Base-by-base conservation (phyloP, 2,113 vertebrate genomes). In the Ochotona curzoniae region DNA sequence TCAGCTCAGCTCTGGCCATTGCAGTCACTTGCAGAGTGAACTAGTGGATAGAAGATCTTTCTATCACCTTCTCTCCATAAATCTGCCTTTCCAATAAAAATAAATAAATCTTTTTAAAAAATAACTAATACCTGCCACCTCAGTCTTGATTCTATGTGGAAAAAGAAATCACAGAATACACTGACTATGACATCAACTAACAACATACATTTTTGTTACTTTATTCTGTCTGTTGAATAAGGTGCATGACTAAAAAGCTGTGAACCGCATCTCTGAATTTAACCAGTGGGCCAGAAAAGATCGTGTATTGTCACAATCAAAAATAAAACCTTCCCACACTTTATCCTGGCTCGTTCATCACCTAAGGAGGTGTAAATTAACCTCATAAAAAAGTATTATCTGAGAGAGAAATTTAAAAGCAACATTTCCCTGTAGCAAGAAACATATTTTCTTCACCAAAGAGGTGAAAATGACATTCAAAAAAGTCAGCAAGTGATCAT, bases 381-480 rank as follows among this genome's bases (percentile, higher is more conserved):
- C 23, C 47, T 17, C 9, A 64, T 14, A 17, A 83, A 75, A 89
- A 94, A 85, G 79, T 64, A 23, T 84, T 73, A 78, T 2, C 28
- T n/a, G 9, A 47, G 79, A 81, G 25, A 75, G 23, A 79, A 86
- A 79, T 64, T 89, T 74, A 91, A 78, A 93, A 7, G 30, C 57
- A 83, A 35, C 28, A 75, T 74, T 83, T 44, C 88, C 70, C 93
- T 35, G 30, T 9, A 91, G 30, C 8, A 21, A 64, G 57, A 89
- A 85, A 85, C n/a, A 44, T 47, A 82, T 35, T 89, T 89, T 85
- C 47, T 70, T 90, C 75, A 87, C 44, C 85, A 17, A 84, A 79
- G 69, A 93, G 26, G 17, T 54, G 35, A 85, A 91, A 93, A 87
- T 93, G 17, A 70, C 30, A 89, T 86, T 94, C 21, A 64, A 89